Conservation (phyloP, 2,797 vertebrate genomes). For the Acomys russatus region DNA sequence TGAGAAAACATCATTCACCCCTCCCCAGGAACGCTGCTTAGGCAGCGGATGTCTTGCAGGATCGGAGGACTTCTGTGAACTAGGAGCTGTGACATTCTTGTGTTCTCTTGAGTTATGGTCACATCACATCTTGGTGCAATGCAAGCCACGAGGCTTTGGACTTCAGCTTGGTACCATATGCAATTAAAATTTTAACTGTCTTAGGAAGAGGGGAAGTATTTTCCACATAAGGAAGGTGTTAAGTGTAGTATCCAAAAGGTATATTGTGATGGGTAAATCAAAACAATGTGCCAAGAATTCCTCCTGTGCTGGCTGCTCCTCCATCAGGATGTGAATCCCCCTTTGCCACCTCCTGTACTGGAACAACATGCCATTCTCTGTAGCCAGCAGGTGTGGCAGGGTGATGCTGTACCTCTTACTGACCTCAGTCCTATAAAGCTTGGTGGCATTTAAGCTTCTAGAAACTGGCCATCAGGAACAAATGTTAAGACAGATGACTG, state of each 20-base stretch:
- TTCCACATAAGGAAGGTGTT: neutral
- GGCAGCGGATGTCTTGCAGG: neutral
- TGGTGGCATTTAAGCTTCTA: neutral
- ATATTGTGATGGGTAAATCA: neutral
- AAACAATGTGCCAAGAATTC: neutral
- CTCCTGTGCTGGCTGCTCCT: neutral
- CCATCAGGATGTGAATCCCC: neutral
- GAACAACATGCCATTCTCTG: neutral
- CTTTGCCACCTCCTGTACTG: neutral
- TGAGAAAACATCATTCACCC: neutral
- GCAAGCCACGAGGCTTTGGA: neutral
- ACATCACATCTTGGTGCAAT: neutral
- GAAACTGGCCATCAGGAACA: neutral
- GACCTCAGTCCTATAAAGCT: neutral
- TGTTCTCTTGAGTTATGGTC: neutral
- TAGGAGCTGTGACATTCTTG: neutral
- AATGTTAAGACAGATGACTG: neutral
- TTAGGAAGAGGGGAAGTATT: neutral
- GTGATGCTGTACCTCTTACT: neutral
- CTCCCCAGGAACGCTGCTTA: neutral
- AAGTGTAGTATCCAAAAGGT: neutral
- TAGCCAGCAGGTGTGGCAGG: neutral
- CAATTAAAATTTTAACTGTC: slow-evolving; percentile 9
- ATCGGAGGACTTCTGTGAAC: neutral
- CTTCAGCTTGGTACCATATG: neutral